Evolutionary conservation across 1,140 invertebrate genomes (phyloP), one percentile per base, ranked within the genome.

Genomic region (Epicauta chinensis): DNA sequence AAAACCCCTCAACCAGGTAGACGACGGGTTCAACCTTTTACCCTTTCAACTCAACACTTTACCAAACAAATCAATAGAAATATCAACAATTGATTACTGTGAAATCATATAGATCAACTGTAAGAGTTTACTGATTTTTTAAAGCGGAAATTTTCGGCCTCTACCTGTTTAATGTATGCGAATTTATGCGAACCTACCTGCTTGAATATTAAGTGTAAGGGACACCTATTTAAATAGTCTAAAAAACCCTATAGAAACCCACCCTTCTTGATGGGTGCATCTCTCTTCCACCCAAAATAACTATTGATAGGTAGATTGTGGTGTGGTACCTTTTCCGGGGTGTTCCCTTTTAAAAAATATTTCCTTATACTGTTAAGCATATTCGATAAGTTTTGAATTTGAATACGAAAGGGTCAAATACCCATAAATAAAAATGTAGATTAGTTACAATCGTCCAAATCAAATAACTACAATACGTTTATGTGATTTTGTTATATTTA

Each of bases 121-220:
- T n/a, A 34, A 12, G 32, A 5, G 11, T 9, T 34, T 10, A 12
- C 12, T 12, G 32, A 31, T 35, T 34, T n/a, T 11, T 11, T 34
- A 34, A 34, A 12, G 32, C 32, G 10, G 32, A n/a, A 51, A 54
- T 63, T 67, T 69, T 69, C 62, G 67, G 55, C 55, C 64, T n/a
- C n/a, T 69, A 69, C 67, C 67, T 69, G 67, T 60, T 57, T 67
- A 68, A 69, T 68, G 56, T 66, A 68, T 69, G 65, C 64, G 67
- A 68, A 69, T 61, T 64, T 66, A 64, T 62, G 59, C 62, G 39
- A 58, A 62, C 54, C 55, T 69, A 69, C 67, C 67, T 69, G 67
- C 66, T 65, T 67, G 66, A 62, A 68, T 69, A 68, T 68, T 68
- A 68, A 69, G 66, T 69, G 67, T 63, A 69, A 67, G 58, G 61